Evolutionary conservation across 2,888 invertebrate species (phyloP).

Genomic region (Melikaiella ostensackeni): DNA sequence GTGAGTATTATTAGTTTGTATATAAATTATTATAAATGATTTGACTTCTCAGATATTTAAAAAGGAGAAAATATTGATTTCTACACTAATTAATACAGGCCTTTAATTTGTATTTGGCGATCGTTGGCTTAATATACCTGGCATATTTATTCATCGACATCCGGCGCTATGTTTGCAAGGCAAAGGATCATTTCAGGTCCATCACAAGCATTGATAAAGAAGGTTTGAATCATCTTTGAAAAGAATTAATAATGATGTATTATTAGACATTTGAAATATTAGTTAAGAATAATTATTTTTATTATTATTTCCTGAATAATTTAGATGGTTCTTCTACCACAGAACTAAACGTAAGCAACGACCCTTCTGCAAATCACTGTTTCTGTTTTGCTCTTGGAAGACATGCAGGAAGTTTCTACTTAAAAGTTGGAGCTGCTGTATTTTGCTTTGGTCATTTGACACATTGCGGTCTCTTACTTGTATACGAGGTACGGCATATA

Average conservation of each 20-base stretch:
- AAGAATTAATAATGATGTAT: too few species aligned
- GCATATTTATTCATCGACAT: not conserved
- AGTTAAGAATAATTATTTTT: too few species aligned
- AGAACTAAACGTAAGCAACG: not conserved
- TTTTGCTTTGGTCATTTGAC: not conserved
- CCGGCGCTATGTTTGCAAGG: not conserved
- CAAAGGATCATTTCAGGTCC: not conserved
- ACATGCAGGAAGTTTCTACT: not conserved
- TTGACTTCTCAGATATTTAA: too few species aligned
- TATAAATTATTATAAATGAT: not conserved
- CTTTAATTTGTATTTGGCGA: constrained; percentile 1
- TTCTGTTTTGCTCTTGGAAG: not conserved
- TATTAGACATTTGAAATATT: too few species aligned
- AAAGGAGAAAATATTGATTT: not conserved
- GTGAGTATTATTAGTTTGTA: not conserved
- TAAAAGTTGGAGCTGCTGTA: not conserved
- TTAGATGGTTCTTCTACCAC: not conserved
- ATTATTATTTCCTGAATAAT: not conserved
- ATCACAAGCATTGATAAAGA: not conserved
- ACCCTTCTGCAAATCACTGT: not conserved
- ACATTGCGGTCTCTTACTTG: not conserved
- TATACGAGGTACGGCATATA: not conserved
- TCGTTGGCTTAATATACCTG: not conserved
- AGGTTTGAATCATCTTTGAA: not conserved
- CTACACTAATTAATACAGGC: not conserved